phyloP scores from a whole-genome alignment of 2,888 invertebrate species.

The Sphaerophoria rueppellii region DNA sequence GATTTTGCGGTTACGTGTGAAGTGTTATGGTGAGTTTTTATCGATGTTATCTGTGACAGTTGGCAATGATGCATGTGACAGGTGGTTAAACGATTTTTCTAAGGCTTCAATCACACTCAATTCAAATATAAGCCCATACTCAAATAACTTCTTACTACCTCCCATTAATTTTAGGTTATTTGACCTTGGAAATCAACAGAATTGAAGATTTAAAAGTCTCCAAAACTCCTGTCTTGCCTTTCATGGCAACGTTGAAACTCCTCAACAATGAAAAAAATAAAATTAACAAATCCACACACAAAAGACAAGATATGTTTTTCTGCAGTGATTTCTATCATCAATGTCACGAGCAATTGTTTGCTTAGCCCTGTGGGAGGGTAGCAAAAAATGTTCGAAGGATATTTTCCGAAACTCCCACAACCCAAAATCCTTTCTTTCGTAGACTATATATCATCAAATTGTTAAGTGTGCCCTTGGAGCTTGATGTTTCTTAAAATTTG shows the following conservation, averaged over 20 bases:
- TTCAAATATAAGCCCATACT: too few relatives aligned
- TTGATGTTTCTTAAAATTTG: conserved; percentile 42
- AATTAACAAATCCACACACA: conserved; percentile 16
- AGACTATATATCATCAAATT: conserved; percentile 56
- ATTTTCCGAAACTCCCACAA: conserved; percentile 42
- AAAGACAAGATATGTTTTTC: conserved; percentile 42
- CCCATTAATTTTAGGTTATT: too few relatives aligned
- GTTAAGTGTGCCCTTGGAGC: conserved; percentile 53
- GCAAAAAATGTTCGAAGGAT: conserved; percentile 4
- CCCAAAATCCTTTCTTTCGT: not conserved
- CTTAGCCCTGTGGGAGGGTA: conserved; percentile 10
- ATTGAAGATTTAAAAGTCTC: not conserved
- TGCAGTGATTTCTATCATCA: conserved; percentile 42
- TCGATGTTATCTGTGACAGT: conserved; percentile 9
- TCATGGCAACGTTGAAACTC: conserved; percentile 12
- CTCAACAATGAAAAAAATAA: conserved; percentile 26
- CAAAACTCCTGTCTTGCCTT: not conserved
- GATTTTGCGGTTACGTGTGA: conserved; percentile 23
- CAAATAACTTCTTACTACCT: too few relatives aligned
- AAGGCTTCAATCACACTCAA: not conserved
- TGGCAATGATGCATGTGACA: conserved; percentile 27
- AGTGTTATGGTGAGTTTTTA: conserved; percentile 14
- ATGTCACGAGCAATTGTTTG: conserved; percentile 11
- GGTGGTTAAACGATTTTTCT: conserved; percentile 30
- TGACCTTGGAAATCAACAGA: not conserved